Evolutionary conservation across 2,113 vertebrate species (phyloP), one percentile per base, ranked within the genome.

Genomic region (Mellivora capensis): DNA sequence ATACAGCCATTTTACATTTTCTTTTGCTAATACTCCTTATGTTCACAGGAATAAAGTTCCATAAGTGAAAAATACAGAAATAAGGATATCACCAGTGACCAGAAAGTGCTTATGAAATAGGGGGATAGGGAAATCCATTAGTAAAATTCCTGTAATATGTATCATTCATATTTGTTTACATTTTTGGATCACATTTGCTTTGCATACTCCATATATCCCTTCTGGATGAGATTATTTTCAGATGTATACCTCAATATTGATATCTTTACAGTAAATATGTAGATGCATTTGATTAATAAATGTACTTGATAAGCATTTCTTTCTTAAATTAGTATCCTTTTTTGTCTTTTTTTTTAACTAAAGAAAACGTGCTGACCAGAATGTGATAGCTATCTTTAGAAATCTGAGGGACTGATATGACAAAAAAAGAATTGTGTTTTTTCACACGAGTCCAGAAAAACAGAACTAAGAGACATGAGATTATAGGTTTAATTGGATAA

Each of bases 121-220:
- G 4, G 62, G 25, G 42, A 49, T 52, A 39, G 4, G 85, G 59
- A 39, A 44, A 84, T 85, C 42, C 31, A 42, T 54, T 37, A 85
- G 14, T 54, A 47, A 34, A 67, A 3, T 83, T 54, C 5, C 49
- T 89, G 52, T 74, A 17, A 76, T 85, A 15, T 76, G 7, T 74
- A 6, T 67, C 31, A 34, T 67, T 57, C 34, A 44, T 39, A 49
- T 52, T 44, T 52, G 6, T 42, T 93, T 93, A 37, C 85, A 69
- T 82, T 93, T 91, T 90, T 61, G 80, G 23, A n/a, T 91, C 52
- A 88, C 4, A 82, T 62, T 93, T 81, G 18, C 91, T 91, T 67
- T 96, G 4, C 2, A 4, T 2, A 54, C 52, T 72, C 47, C 44
- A 47, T 15, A 20, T 23, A 67, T 88, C 77, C 31, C 72, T 90